A percentile compares a stretch with the other conserved stretches of the same genome.
Conservation (phyloP, 2,797 vertebrate genomes). For the Clarias pachynema region DNA sequence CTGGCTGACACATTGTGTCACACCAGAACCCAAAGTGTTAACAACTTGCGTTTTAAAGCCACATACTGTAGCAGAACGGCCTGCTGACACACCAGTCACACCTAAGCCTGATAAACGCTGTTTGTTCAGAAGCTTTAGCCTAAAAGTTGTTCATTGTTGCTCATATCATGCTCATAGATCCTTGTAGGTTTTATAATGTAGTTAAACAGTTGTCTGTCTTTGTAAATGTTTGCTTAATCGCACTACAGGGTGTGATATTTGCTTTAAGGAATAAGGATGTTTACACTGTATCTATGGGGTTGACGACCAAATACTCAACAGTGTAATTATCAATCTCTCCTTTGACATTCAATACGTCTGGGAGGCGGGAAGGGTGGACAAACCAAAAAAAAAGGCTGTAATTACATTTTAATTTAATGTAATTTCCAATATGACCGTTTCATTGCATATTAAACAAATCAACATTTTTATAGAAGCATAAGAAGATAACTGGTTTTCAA, state of each 20-base stretch:
- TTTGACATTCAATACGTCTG: neutral
- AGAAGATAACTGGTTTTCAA: neutral
- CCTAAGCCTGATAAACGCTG: neutral
- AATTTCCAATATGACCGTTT: neutral
- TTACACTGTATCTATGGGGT: constrained; percentile 60
- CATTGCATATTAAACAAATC: neutral
- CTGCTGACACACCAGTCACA: neutral
- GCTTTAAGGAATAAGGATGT: constrained; percentile 47
- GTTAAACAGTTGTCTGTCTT: constrained; percentile 34
- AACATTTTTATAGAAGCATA: too few relatives aligned
- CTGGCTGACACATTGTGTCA: constrained; percentile 26
- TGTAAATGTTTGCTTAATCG: constrained; percentile 63
- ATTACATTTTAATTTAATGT: constrained; percentile 14
- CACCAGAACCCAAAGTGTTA: constrained; percentile 30
- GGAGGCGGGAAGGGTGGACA: neutral
- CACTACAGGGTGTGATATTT: constrained; percentile 62
- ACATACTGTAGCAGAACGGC: neutral
- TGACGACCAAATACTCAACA: constrained; percentile 19
- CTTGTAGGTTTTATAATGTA: neutral
- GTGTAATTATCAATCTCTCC: neutral
- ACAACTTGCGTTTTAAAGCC: constrained; percentile 21
- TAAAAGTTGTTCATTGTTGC: neutral
- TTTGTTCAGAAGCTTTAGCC: neutral
- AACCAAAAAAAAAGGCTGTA: neutral
- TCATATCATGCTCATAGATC: neutral